Evolutionary conservation across 2,888 invertebrate species (phyloP), one percentile per base, ranked within the genome.

Genomic region (Gasteruption jaculator): DNA sequence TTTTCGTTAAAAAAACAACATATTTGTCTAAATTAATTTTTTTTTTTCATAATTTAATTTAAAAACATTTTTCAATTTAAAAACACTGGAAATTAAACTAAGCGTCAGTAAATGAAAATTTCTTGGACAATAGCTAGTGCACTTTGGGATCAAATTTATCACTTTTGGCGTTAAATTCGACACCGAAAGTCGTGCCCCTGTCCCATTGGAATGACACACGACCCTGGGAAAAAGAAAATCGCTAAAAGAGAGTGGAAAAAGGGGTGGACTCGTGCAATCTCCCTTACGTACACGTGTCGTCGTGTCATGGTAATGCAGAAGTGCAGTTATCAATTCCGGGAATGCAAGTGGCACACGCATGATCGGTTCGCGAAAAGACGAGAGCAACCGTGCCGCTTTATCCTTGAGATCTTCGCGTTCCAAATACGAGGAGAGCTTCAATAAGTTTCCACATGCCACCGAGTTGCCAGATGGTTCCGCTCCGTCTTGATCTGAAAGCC

Each of bases 391-490:
- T 38, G 74, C 77, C 1, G 85, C 85, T 61, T 75, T 77, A 6
- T 59, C 58, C 3, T 73, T 74, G 5, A 73, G 72, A 16, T 74
- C 73, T 1, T 72, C 55, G 22, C 81, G 76, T 60, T 83, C 81
- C 24, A 83, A 78, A 61, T 89, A 83, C 1, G 82, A 78, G 0
- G 85, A 78, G 16, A 94, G 73, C 5, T 88, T 77, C 20, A 86
- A 75, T 11, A 93, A 74, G 73, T 95, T 95, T 58, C 81, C 79
- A 14, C 86, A 85, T 0, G 92, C 76, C 1, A 94, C 85, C 30
- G 93, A 93, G 68, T 95, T 95, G 21, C 92, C 89, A 25, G 87
- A 86, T 0, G 95, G 95, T 63, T 96, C 94, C 0, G 94, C 94
- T 10, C 92, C 92, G 65, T 96, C 95, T 71, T 91, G 89, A 68